A percentile compares a stretch with the other conserved stretches of the same genome.
These are phyloP conservation scores for Zeugodacus cucurbitae DNA, from an alignment of 1,140 invertebrate species.

Conservation along the genomic window DNA sequence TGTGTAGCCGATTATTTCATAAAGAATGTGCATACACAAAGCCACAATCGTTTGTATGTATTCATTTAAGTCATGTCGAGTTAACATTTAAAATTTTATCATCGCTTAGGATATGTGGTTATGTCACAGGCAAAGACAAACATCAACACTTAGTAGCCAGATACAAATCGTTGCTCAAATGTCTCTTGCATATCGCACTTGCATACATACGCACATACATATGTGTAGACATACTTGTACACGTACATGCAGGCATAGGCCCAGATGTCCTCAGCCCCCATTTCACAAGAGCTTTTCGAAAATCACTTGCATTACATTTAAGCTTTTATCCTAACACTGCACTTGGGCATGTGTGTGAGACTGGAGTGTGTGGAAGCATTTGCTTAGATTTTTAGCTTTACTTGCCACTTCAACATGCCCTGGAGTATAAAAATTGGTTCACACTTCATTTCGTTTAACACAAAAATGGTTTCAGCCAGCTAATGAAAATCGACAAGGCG, in stretches of 20 bases:
- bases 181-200: neutral
- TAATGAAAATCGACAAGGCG: neutral
- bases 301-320: conserved; percentile 1
- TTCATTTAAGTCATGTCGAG: neutral
- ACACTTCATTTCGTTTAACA: neutral
- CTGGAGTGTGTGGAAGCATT: neutral
- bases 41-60: too few species aligned
- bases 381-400: neutral
- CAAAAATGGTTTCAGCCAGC: neutral
- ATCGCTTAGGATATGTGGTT: neutral
- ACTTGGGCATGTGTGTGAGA: neutral
- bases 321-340: neutral
- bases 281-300: neutral
- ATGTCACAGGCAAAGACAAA: neutral
- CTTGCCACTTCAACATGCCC: neutral
- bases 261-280: neutral
- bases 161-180: neutral
- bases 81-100: neutral
- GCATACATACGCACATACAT: neutral
- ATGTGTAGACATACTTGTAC: too few species aligned
- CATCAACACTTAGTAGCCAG: neutral
- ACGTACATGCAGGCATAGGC: neutral
- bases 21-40: too few species aligned
- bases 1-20: too few species aligned
- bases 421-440: neutral